phyloP scores from a whole-genome alignment of 2,113 vertebrate genomes.

The Xiphorhynchus elegans region DNA sequence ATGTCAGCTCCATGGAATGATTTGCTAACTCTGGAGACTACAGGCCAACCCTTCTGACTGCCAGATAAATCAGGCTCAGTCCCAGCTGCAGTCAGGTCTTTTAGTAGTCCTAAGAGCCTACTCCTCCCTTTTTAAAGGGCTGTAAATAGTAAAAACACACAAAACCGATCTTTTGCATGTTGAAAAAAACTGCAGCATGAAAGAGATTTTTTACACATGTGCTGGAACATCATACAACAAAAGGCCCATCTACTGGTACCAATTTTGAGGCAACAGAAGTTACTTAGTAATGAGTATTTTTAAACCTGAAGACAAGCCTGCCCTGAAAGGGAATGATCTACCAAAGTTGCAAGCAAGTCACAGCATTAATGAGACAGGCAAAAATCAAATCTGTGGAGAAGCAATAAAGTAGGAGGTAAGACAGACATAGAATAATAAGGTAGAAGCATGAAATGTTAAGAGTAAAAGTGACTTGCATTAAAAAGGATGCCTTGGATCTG shows the following conservation, averaged over 20 bases:
- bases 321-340: neutral
- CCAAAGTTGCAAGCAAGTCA: neutral
- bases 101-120: slow-evolving; percentile 32
- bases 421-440: neutral
- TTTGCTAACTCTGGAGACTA: slow-evolving; percentile 25
- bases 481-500: neutral
- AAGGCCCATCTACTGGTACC: neutral
- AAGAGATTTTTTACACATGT: neutral
- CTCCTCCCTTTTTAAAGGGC: slow-evolving; percentile 32
- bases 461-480: neutral
- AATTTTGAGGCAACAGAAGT: neutral
- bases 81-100: slow-evolving; percentile 43
- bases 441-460: neutral
- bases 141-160: slow-evolving; percentile 41
- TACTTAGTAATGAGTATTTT: neutral
- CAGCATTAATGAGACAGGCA: neutral
- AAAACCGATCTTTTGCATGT: neutral
- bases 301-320: neutral
- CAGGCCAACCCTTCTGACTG: neutral
- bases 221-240: neutral
- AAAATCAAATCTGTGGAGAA: neutral
- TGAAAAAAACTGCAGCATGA: neutral
- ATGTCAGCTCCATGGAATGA: slow-evolving; percentile 27
- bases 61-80: slow-evolving; percentile 48
- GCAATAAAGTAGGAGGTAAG: neutral